Conservation (phyloP, 2,113 vertebrate genomes). For the Pachypanchax playfairii region DNA sequence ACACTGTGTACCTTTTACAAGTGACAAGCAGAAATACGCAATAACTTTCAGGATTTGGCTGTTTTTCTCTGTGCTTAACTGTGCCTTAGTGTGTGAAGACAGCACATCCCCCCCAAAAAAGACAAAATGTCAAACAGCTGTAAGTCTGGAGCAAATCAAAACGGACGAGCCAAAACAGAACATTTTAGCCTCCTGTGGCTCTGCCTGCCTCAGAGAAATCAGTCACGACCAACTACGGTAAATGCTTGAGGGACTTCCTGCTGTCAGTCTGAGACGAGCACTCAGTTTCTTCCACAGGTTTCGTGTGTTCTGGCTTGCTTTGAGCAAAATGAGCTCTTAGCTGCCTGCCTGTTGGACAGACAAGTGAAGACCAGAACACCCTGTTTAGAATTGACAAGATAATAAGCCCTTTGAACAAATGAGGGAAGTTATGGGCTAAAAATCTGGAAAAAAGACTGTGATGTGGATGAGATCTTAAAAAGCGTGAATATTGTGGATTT, state of each 20-base stretch:
- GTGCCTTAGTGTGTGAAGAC: conserved; percentile 11
- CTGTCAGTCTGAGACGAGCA: conserved; percentile 68
- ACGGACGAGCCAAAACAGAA: conserved; percentile 64
- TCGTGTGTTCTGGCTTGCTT: conserved; percentile 57
- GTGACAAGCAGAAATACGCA: neutral
- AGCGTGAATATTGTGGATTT: neutral
- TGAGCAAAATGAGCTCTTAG: conserved; percentile 72
- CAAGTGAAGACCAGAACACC: conserved; percentile 38
- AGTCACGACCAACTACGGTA: conserved; percentile 62
- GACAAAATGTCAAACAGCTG: conserved; percentile 58
- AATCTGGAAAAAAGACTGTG: conserved; percentile 18
- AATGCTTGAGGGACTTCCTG: conserved; percentile 70
- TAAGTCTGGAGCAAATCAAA: conserved; percentile 66
- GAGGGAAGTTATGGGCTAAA: conserved; percentile 26
- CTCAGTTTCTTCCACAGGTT: conserved; percentile 63
- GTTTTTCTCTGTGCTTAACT: conserved; percentile 9
- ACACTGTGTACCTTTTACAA: neutral
- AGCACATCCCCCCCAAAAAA: conserved; percentile 25
- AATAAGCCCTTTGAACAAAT: conserved; percentile 10
- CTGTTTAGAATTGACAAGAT: conserved; percentile 41
- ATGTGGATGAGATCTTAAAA: conserved; percentile 12
- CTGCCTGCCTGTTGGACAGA: conserved; percentile 41
- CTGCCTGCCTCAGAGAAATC: conserved; percentile 68
- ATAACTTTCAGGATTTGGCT: neutral
- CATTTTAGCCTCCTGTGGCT: conserved; percentile 67